Conservation (phyloP, 2,113 vertebrate species). For the Pygoscelis antarcticus region DNA sequence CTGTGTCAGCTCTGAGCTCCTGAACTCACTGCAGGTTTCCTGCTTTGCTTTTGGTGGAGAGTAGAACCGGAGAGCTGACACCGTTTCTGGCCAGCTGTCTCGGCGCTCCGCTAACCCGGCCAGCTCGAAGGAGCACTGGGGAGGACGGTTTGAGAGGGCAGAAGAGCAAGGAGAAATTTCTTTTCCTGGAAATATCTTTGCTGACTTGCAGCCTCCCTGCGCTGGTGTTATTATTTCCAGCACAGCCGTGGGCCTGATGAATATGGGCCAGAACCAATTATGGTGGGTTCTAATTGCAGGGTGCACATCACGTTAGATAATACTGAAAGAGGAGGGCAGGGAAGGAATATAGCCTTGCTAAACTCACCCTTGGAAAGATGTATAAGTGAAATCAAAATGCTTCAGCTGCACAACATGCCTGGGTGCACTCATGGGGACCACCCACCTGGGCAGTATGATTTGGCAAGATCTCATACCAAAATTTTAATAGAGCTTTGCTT, state of each 20-base stretch:
- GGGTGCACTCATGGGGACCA: background rate
- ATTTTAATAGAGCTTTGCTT: background rate
- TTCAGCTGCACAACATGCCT: background rate
- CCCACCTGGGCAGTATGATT: background rate
- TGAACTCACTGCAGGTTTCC: background rate
- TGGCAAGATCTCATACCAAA: background rate
- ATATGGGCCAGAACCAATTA: background rate
- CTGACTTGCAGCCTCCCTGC: background rate
- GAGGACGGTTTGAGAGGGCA: background rate
- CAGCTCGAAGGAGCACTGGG: fast-evolving
- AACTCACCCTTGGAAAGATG: background rate
- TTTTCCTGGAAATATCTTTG: background rate
- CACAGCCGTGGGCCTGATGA: background rate
- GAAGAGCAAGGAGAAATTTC: background rate
- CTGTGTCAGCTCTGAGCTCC: background rate
- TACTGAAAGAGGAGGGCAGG: background rate
- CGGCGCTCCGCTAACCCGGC: fast-evolving
- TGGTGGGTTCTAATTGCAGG: background rate
- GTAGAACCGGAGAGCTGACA: background rate
- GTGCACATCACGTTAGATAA: background rate
- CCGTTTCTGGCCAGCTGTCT: background rate
- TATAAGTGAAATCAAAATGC: background rate
- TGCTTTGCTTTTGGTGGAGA: background rate
- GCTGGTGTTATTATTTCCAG: background rate
- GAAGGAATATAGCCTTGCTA: background rate